phyloP scores from a whole-genome alignment of 1,140 invertebrate species.

The Drosophila tani region DNA sequence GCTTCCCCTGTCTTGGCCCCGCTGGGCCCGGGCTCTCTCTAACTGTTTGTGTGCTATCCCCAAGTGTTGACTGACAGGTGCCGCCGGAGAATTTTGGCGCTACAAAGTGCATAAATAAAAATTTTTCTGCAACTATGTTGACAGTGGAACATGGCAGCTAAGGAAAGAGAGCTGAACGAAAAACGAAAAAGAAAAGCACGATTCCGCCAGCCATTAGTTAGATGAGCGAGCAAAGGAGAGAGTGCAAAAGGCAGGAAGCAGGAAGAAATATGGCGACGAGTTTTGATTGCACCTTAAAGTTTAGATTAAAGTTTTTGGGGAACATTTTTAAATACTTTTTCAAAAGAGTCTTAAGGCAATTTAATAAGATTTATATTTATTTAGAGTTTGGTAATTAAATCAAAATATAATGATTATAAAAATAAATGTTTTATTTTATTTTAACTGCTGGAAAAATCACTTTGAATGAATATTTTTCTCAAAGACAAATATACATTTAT shows the following conservation, averaged over 20 bases:
- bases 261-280: slow-evolving; percentile 14
- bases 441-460: neutral
- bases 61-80: slow-evolving; percentile 77
- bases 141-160: slow-evolving; percentile 50
- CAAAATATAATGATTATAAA: too few relatives aligned
- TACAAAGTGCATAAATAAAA: slow-evolving; percentile 80
- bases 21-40: slow-evolving; percentile 7
- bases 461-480: neutral
- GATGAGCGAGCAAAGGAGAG: slow-evolving; percentile 25
- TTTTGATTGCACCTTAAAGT: slow-evolving; percentile 20
- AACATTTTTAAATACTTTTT: neutral
- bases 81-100: slow-evolving; percentile 79
- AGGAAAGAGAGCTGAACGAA: slow-evolving; percentile 20
- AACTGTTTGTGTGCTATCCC: slow-evolving; percentile 45
- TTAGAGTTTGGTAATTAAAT: too few relatives aligned
- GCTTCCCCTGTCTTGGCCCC: slow-evolving; percentile 22
- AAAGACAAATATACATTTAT: too few relatives aligned
- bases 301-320: neutral
- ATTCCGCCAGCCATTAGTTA: slow-evolving; percentile 37
- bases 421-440: too few relatives aligned
- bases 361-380: neutral
- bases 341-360: neutral
- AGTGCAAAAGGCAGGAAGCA: slow-evolving; percentile 12
- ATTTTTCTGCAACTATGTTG: slow-evolving; percentile 58
- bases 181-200: slow-evolving; percentile 11